Base-by-base conservation (phyloP, 2,797 vertebrate genomes). In the Catharus ustulatus region DNA sequence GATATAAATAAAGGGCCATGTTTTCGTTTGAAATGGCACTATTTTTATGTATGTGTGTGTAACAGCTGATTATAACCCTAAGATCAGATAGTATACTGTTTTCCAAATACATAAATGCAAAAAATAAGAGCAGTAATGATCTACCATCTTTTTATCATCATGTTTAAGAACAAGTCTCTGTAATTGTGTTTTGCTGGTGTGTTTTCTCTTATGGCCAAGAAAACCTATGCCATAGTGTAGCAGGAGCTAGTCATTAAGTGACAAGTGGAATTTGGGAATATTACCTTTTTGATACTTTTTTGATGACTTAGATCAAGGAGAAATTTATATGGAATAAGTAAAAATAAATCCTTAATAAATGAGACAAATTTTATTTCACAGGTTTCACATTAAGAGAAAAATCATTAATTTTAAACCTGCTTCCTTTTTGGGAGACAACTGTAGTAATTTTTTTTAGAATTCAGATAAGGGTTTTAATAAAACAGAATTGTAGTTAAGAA, bases 121-220 rank as follows among this genome's bases (percentile, higher is more conserved):
- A 63, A 43, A 43, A 26, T 15, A 49, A 67, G 40, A 58, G 3
- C 6, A 67, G 2, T 24, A 54, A 51, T 46, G 22, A 54, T 11
- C 5, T 58, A 19, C 36, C 4, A 11, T 36, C 5, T 63, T 66
- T 92, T 74, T 40, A 24, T 64, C 9, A 22, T 79, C 6, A 16
- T 42, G 29, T 61, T 79, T 29, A 75, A 54, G 15, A 81, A 6
- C 3, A 43, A 82, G 15, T 40, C 4, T 73, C 52, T 66, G 32
- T 76, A 69, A 49, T 1, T 1, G 1, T 58, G 2, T 46, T 87
- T 32, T 14, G 1, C 5, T 87, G 23, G 3, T 40, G 4, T 1
- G 8, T 84, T n/a, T 88, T 58, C 24, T 69, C 12, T 8, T 8
- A 55, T 67, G 17, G 20, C 14, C 29, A 77, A 67, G n/a, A 62